Evolutionary conservation across 1,140 invertebrate species (phyloP).

Genomic region (Sycophaga agraensis): DNA sequence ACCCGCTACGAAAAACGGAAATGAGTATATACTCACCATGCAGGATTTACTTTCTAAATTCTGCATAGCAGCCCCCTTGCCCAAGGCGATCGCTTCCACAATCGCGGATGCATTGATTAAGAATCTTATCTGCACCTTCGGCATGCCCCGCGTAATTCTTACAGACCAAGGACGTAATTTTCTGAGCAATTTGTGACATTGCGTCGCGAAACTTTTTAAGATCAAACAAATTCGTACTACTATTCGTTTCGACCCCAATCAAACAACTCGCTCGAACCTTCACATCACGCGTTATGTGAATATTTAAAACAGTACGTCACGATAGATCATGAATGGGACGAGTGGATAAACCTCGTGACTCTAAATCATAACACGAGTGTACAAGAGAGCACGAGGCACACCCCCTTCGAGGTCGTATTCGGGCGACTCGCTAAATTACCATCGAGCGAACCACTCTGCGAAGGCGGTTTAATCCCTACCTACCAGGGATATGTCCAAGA

Average conservation of each 20-base stretch:
- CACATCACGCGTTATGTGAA: conserved; percentile 40
- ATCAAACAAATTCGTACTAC: conserved; percentile 42
- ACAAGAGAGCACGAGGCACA: too few relatives aligned
- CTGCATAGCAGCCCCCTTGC: conserved; percentile 12
- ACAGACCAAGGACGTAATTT: conserved; percentile 40
- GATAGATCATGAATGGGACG: too few relatives aligned
- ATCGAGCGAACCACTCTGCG: conserved; percentile 15
- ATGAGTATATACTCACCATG: conserved; percentile 30
- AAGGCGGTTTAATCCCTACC: too few relatives aligned
- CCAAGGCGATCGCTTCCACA: neutral
- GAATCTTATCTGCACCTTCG: conserved; percentile 35
- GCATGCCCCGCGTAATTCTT: conserved; percentile 34
- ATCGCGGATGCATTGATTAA: conserved; percentile 8
- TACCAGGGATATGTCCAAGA: too few relatives aligned
- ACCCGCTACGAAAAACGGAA: neutral
- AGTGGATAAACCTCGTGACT: too few relatives aligned
- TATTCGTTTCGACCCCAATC: conserved; percentile 46
- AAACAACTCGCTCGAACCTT: conserved; percentile 45
- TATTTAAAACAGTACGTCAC: conserved; percentile 37
- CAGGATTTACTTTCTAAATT: neutral
- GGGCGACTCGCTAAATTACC: conserved; percentile 18
- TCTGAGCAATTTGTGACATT: conserved; percentile 29
- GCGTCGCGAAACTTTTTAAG: conserved; percentile 32
- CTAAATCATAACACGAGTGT: too few relatives aligned
- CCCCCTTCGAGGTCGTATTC: too few relatives aligned